Conservation (phyloP, 1,140 invertebrate genomes). For the Eupristina koningsbergeri region DNA sequence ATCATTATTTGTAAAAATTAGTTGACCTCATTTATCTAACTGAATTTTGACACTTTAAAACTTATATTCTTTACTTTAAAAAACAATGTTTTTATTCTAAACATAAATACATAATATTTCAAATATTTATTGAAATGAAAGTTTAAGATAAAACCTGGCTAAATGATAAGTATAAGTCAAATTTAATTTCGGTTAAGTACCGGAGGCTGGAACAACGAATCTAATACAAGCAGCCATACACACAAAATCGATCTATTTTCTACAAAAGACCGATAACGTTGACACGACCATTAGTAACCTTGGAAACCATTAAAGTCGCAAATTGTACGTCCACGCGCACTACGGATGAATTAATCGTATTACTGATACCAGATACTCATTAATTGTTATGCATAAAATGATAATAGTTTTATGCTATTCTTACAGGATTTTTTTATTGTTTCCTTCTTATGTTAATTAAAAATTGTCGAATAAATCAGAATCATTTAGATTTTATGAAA, state of each 20-base stretch:
- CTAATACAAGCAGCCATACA: background rate
- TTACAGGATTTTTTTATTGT: too few species aligned
- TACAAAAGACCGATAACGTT: conserved; percentile 50
- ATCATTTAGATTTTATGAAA: too few species aligned
- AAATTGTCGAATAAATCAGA: too few species aligned
- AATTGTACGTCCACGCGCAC: conserved; percentile 6
- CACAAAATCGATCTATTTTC: conserved; percentile 51
- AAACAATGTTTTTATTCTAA: background rate
- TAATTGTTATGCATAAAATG: background rate
- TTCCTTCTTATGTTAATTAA: too few species aligned
- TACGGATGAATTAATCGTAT: conserved; percentile 34
- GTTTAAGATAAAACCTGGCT: background rate
- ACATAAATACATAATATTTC: background rate
- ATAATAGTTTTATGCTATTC: background rate
- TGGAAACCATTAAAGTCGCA: conserved; percentile 50
- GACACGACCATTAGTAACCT: conserved; percentile 52
- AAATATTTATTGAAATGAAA: background rate
- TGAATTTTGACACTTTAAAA: too few species aligned
- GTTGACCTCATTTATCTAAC: background rate
- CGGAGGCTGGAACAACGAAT: background rate
- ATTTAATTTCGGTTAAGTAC: conserved; percentile 16
- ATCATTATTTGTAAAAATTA: background rate
- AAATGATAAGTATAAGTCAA: conserved; percentile 3
- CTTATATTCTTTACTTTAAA: background rate
- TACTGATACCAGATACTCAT: conserved; percentile 13